These are phyloP conservation scores for Fregetta grallaria DNA, from an alignment of 2,113 vertebrate genomes.

Conservation along the genomic window DNA sequence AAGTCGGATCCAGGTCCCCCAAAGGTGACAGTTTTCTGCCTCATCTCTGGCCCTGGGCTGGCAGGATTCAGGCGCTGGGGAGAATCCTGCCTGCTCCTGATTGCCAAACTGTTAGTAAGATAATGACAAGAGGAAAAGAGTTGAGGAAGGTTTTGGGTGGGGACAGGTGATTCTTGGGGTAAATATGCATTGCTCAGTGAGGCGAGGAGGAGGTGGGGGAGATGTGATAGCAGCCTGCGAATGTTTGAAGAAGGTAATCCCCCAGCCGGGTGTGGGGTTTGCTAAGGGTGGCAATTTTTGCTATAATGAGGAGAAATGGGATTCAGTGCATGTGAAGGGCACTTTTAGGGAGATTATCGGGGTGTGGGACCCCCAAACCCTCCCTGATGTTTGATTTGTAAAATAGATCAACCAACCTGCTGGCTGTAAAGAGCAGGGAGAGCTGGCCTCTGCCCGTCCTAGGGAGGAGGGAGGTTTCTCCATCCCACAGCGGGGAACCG, in stretches of 20 bases:
- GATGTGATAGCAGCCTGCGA: not conserved
- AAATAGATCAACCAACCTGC: not conserved
- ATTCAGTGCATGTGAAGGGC: not conserved
- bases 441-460: not conserved
- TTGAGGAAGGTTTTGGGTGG: not conserved
- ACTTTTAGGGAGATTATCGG: not conserved
- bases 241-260: not conserved
- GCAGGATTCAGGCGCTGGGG: fast-evolving
- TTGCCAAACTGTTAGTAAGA: not conserved
- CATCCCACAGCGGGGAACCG: not conserved
- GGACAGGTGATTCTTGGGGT: not conserved
- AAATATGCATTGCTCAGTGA: not conserved
- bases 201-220: not conserved
- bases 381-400: not conserved
- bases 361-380: not conserved
- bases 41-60: not conserved
- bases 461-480: not conserved
- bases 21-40: not conserved
- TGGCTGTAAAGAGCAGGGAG: not conserved
- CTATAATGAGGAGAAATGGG: not conserved
- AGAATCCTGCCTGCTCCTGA: not conserved
- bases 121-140: not conserved
- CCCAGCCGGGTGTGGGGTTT: fast-evolving
- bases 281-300: not conserved
- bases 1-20: not conserved